These are phyloP conservation scores for Nasonia longicornis DNA, from an alignment of 1,140 invertebrate species.

Conservation along the genomic window DNA sequence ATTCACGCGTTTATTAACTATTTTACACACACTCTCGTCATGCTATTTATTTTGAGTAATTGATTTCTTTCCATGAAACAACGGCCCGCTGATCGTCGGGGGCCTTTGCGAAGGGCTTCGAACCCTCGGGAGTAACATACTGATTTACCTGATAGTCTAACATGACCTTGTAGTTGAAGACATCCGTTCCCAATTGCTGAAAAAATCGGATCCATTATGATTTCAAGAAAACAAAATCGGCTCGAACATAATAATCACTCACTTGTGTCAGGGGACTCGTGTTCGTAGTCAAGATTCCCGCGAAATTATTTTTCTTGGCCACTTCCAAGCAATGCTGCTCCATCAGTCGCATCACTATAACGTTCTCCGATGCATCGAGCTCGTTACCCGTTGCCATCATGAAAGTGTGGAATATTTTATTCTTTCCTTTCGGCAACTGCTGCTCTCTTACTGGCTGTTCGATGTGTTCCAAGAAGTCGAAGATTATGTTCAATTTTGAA, in stretches of 20 bases:
- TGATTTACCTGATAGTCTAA: slow-evolving; percentile 85
- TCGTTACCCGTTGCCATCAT: slow-evolving; percentile 84
- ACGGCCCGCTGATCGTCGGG: slow-evolving; percentile 79
- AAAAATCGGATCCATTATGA: slow-evolving; percentile 46
- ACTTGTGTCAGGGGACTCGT: slow-evolving; percentile 87
- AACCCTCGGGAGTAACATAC: slow-evolving; percentile 79
- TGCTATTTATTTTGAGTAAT: not conserved
- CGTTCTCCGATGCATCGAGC: slow-evolving; percentile 78
- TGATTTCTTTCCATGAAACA: slow-evolving; percentile 78
- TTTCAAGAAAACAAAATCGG: too few relatives aligned
- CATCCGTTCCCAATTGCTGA: slow-evolving; percentile 82
- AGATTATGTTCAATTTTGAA: slow-evolving; percentile 78
- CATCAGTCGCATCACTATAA: slow-evolving; percentile 81
- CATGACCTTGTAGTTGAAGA: slow-evolving; percentile 84
- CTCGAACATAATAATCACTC: slow-evolving; percentile 47
- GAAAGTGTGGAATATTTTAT: slow-evolving; percentile 83
- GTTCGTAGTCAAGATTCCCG: slow-evolving; percentile 86
- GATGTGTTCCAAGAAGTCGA: slow-evolving; percentile 82
- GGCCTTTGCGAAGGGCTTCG: slow-evolving; percentile 78
- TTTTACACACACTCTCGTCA: not conserved
- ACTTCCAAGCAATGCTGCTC: slow-evolving; percentile 79
- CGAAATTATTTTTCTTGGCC: slow-evolving; percentile 75
- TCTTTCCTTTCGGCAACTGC: slow-evolving; percentile 75
- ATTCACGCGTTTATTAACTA: not conserved
- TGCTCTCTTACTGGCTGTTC: slow-evolving; percentile 79